Conservation (phyloP, 2,888 invertebrate genomes). For the Germaria angustata region DNA sequence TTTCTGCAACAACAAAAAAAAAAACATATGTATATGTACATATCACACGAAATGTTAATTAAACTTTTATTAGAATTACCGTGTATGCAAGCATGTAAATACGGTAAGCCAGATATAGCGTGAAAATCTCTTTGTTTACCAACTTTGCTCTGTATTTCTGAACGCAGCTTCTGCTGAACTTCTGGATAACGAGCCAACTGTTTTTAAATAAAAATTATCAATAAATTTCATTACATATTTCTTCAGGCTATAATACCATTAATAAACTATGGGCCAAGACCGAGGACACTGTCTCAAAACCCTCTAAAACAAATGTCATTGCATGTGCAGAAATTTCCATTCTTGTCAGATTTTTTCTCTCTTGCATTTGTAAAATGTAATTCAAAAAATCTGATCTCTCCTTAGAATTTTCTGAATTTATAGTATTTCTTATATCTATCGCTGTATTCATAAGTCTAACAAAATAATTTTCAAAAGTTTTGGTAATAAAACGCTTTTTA, state of each 20-base stretch:
- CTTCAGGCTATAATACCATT: conserved; percentile 64
- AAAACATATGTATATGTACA: too few relatives aligned
- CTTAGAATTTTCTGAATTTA: conserved; percentile 59
- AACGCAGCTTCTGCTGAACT: conserved; percentile 72
- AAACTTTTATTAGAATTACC: conserved; percentile 70
- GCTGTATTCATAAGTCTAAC: conserved; percentile 71
- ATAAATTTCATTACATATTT: neutral
- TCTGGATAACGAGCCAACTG: conserved; percentile 71
- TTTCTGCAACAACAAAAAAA: conserved; percentile 67
- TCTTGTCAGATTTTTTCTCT: conserved; percentile 68
- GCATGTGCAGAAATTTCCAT: conserved; percentile 72
- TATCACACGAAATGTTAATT: too few relatives aligned
- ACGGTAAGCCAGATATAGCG: conserved; percentile 72
- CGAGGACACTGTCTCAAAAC: conserved; percentile 74
- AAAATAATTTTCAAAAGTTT: conserved; percentile 83
- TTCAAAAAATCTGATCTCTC: conserved; percentile 74
- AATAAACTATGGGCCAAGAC: conserved; percentile 72
- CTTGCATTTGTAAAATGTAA: conserved; percentile 74
- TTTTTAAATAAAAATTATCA: neutral
- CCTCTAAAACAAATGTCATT: conserved; percentile 76
- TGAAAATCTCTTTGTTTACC: conserved; percentile 72
- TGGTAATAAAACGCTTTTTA: conserved; percentile 71
- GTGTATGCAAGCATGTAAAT: conserved; percentile 76
- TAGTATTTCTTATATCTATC: conserved; percentile 68
- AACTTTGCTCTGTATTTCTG: conserved; percentile 71